These are phyloP conservation scores for Busseola fusca DNA, from an alignment of 2,888 invertebrate genomes.

Conservation along the genomic window DNA sequence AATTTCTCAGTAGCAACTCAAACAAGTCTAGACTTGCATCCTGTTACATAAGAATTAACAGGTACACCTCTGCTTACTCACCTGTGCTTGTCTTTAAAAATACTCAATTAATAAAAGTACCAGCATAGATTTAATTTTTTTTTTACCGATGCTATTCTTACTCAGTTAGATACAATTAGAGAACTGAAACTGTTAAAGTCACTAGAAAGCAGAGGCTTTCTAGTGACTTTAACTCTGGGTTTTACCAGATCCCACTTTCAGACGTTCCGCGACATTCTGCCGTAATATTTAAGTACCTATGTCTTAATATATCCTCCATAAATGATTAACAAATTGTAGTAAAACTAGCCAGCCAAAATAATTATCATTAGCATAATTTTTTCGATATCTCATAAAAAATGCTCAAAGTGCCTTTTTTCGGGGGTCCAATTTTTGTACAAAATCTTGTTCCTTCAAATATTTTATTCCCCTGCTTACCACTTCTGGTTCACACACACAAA, in stretches of 20 bases:
- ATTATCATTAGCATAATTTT: neutral
- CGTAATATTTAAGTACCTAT: neutral
- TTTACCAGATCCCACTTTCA: constrained; percentile 27
- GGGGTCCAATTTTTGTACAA: neutral
- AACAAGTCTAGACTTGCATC: neutral
- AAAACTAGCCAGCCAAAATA: neutral
- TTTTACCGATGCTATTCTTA: neutral
- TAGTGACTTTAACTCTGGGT: constrained; percentile 27
- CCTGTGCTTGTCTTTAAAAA: neutral
- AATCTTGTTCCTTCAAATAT: neutral
- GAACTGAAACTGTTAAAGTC: too few species aligned
- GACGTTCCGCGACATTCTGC: neutral
- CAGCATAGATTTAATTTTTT: neutral
- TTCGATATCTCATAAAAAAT: neutral
- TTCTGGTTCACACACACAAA: neutral
- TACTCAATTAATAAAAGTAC: too few species aligned
- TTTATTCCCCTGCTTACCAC: accelerated
- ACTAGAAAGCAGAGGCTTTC: too few species aligned
- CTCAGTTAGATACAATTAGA: neutral
- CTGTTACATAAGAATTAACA: neutral
- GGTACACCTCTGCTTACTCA: neutral
- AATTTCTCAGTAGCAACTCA: neutral
- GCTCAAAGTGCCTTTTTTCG: neutral
- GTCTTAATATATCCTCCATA: neutral
- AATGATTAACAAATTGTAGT: constrained; percentile 1